Evolutionary conservation across 2,888 invertebrate genomes (phyloP).

Genomic region (Boloria euphrosyne): DNA sequence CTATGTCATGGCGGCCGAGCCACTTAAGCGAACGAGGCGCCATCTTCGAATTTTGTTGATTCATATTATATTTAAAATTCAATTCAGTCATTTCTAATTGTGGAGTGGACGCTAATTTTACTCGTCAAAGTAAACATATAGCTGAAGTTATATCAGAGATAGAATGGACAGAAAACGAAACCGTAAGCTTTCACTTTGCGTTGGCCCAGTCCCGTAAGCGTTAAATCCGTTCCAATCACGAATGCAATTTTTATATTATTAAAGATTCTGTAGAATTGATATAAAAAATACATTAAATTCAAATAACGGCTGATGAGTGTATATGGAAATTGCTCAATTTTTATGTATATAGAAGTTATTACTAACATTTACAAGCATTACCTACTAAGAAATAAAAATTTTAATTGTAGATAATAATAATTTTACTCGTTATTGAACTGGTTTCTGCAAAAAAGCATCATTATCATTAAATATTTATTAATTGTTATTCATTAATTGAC

Average conservation of each 20-base stretch:
- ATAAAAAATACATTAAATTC: conserved; percentile 12
- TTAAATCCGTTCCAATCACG: conserved; percentile 61
- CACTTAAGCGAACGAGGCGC: conserved; percentile 69
- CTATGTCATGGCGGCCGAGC: conserved; percentile 76
- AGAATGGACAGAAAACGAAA: conserved; percentile 62
- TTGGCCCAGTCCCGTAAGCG: conserved; percentile 56
- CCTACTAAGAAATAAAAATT: too few species aligned
- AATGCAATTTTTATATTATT: conserved; percentile 40
- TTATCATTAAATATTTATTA: background rate
- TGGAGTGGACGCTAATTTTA: conserved; percentile 18
- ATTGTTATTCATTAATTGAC: too few species aligned
- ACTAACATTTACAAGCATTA: background rate
- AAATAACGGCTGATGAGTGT: too few species aligned
- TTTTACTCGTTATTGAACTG: background rate
- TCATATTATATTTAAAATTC: conserved; percentile 56
- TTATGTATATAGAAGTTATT: too few species aligned
- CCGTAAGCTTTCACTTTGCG: conserved; percentile 70
- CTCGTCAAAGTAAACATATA: conserved; percentile 41
- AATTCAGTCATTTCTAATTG: conserved; percentile 31
- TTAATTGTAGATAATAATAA: too few species aligned
- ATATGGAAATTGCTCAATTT: too few species aligned
- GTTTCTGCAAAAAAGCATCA: background rate
- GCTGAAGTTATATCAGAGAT: conserved; percentile 36
- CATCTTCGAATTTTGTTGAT: conserved; percentile 76
- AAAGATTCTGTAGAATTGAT: conserved; percentile 17